phyloP scores from a whole-genome alignment of 2,888 invertebrate genomes.

The Melieria omissa region DNA sequence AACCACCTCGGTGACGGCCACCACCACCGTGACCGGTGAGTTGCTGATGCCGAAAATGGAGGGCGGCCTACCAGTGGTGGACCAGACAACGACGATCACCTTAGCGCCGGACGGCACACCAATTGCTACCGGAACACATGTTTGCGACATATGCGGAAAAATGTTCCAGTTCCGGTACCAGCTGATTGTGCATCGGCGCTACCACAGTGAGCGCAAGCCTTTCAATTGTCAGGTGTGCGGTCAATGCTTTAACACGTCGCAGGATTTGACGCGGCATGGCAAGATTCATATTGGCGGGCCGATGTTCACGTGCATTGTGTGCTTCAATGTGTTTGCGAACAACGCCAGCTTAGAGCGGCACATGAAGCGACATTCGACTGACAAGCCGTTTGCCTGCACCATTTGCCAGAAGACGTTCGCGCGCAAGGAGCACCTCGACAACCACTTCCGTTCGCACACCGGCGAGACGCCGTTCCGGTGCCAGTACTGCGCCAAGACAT shows the following conservation, averaged over 20 bases:
- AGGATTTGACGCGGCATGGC: conserved; percentile 83
- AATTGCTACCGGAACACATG: conserved; percentile 74
- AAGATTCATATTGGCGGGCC: conserved; percentile 85
- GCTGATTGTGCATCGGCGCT: conserved; percentile 85
- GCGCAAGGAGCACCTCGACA: conserved; percentile 86
- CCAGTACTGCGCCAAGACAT: conserved; percentile 85
- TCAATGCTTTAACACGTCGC: conserved; percentile 82
- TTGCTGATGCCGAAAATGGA: conserved; percentile 66
- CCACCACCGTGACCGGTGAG: conserved; percentile 47
- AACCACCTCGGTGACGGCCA: conserved; percentile 38
- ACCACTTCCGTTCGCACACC: conserved; percentile 84
- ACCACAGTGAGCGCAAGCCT: conserved; percentile 87
- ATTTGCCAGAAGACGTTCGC: conserved; percentile 89
- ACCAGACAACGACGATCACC: conserved; percentile 69
- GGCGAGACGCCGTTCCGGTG: conserved; percentile 88
- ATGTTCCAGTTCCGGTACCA: conserved; percentile 89
- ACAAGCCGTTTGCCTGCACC: conserved; percentile 86
- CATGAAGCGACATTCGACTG: conserved; percentile 83
- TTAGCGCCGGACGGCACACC: conserved; percentile 69
- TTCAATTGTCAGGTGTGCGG: conserved; percentile 86
- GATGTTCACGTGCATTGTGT: conserved; percentile 79
- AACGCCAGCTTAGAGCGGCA: conserved; percentile 79
- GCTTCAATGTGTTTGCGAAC: conserved; percentile 80
- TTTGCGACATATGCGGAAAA: conserved; percentile 87
- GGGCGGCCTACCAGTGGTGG: conserved; percentile 61